Evolutionary conservation across 2,888 invertebrate genomes (phyloP), one percentile per base, ranked within the genome.

Genomic region (Temnothorax ravouxi): DNA sequence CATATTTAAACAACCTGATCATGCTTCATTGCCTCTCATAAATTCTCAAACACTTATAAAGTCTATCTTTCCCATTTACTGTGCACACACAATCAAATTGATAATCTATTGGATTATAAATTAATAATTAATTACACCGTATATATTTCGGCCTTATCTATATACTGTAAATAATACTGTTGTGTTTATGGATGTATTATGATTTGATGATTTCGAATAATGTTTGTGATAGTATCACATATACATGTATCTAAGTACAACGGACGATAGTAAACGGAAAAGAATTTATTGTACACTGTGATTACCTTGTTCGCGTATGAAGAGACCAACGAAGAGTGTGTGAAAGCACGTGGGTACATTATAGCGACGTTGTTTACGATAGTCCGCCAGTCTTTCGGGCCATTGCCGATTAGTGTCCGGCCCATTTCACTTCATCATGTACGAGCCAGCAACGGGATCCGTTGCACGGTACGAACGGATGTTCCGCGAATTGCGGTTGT

Each of bases 291-390:
- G 1, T 44, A 11, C 3, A 5, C 44, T 15, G 21, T 38, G 56
- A 79, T 59, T 72, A 79, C 15, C 56, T 72, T 74, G 69, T 77
- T 83, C 52, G 54, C 64, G 59, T 54, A 34, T 38, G 84, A 88
- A 85, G 86, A 81, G 86, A 71, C 64, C 80, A 56, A 61, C 50
- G 41, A 67, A 54, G 61, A n/a, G 82, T 47, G 69, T 66, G 80
- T 2, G 75, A 61, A 59, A 77, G 59, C 77, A 80, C 67, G 67
- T 83, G 86, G 89, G 87, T 91, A 88, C 88, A 91, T 91, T 91
- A 91, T 88, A 80, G 85, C 83, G 84, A 87, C 88, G 87, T 90
- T 91, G 91, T 92, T 91, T 90, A 91, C 91, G 89, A 87, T 71
- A 81, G 77, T 74, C 66, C 90, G 86, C 86, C 83, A 88, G 87